Base-by-base conservation (phyloP, 2,797 vertebrate species). In the Mycteria americana region DNA sequence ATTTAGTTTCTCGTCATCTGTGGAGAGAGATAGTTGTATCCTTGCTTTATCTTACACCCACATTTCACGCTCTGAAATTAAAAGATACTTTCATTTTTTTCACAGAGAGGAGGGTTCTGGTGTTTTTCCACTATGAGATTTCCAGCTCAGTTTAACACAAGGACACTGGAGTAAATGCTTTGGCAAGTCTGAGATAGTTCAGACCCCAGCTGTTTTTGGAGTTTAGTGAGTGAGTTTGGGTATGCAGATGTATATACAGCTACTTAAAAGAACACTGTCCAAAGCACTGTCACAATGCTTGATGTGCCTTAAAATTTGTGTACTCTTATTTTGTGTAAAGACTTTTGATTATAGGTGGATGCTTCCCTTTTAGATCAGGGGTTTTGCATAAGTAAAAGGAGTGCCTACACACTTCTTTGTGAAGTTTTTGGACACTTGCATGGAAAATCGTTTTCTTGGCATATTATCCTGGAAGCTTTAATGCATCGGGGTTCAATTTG, bases 41-140 rank as follows among this genome's bases (percentile, higher is more conserved):
- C 6, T 68, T 85, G 81, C 60, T 75, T 96, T 96, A 95, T 96
- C 92, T 95, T 72, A n/a, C 62, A 73, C 62, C 13, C 75, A 65
- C 91, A 67, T 90, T 93, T 87, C 75, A 41, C 1, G 1, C 46
- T 73, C 53, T 78, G 85, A 92, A 93, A 82, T 78, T 53, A 77
- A 88, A 85, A 82, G 72, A 54, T 92, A 81, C 35, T 85, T 93
- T 46, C 1, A 4, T 21, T 35, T 91, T 62, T 82, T 63, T 73
- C 25, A 7, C 15, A 67, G 64, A 67, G 54, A 73, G 67, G 62
- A 79, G 68, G 28, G 53, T 87, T 88, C 63, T 91, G 35, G 24
- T 85, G 65, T 78, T 95, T 91, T 92, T 74, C 39, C 51, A 27
- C 46, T 76, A 2, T 74, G 85, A 89, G 75, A 35, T 89, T 96